Base-by-base conservation (phyloP, 1,140 invertebrate genomes). In the Acromyrmex heyeri region DNA sequence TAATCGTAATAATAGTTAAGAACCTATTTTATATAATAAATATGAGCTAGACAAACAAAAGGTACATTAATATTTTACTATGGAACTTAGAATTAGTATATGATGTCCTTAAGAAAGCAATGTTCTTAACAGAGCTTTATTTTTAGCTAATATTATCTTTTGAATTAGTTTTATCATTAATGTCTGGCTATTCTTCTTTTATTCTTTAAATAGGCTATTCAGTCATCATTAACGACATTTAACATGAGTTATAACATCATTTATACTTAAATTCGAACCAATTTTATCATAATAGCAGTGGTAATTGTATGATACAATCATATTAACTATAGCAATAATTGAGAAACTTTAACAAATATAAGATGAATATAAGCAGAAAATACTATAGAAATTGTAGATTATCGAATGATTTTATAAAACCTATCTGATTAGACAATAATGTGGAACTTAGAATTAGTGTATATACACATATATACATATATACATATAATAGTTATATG, bases 221-320 rank as follows among this genome's bases (percentile, higher is more conserved):
- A n/a, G 59, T 61, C n/a, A 44, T 61, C 14, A 16, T 61, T 61
- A 48, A 48, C 12, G 21, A 83, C 4, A 69, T 65, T 75, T 75
- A 62, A 8, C 14, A 76, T 21, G 24, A 75, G 14, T 73, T 83
- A 48, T 61, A 44, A 48, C n/a, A 21, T 21, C 16, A n/a, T 50
- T 73, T 4, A 14, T 61, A 16, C 16, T 72, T 48, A 18, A 44
- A 12, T 21, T 61, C 2, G 4, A 59, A 59, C 38, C 30, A 18
- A 34, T 34, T 44, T 76, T 16, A 14, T 44, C 21, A 18, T 61
- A 44, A 61, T 34, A 59, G 21, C 4, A 27, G 8, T 61, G 16
- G 38, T 38, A 76, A 21, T 75, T 3, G n/a, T 34, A 57, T 75
- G 4, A 24, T 50, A 69, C 2, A 48, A 27, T 69, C 1, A 50